Evolutionary conservation across 2,888 invertebrate species (phyloP), one percentile per base, ranked within the genome.

Genomic region (Chesias legatella): DNA sequence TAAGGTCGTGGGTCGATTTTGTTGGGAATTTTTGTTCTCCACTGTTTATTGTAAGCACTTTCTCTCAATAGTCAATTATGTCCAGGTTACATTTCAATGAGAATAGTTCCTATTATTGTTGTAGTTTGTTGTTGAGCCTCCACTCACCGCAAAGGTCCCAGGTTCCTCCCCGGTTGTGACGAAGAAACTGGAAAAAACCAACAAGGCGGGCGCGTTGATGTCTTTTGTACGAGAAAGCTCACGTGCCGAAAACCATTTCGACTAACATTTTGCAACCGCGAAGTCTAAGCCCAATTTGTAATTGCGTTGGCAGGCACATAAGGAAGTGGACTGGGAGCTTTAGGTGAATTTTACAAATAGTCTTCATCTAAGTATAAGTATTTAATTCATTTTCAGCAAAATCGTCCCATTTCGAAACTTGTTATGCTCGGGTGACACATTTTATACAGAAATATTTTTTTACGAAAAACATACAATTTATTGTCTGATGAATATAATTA

Each of bases 391-490:
- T 37, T 72, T 71, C 65, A 68, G 66, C 73, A 59, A 63, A 70
- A 67, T 73, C 65, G 58, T 58, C 52, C 60, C 59, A 59, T 63
- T 63, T 48, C 40, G 65, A 66, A 62, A 58, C 68, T 79, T 83
- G 85, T 86, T 86, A 82, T 73, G 73, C 82, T 79, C 78, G 70
- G 65, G 72, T 82, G 72, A 83, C 79, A 82, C 84, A 81, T 84
- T 86, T 84, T 86, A 86, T 83, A 85, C 82, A 84, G 78, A 83
- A 82, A 82, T 84, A 84, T 86, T 86, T 86, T 86, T 85, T 85
- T 84, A 85, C 80, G 73, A 79, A 69, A 64, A 75, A 58, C n/a
- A 60, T 57, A 72, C 79, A 76, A 74, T 80, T 77, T 83, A 82
- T 84, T 81, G 82, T 82, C 68, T 74, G 79, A n/a, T n/a, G n/a